phyloP scores from a whole-genome alignment of 2,888 invertebrate species.

The Trachelus iudaicus region DNA sequence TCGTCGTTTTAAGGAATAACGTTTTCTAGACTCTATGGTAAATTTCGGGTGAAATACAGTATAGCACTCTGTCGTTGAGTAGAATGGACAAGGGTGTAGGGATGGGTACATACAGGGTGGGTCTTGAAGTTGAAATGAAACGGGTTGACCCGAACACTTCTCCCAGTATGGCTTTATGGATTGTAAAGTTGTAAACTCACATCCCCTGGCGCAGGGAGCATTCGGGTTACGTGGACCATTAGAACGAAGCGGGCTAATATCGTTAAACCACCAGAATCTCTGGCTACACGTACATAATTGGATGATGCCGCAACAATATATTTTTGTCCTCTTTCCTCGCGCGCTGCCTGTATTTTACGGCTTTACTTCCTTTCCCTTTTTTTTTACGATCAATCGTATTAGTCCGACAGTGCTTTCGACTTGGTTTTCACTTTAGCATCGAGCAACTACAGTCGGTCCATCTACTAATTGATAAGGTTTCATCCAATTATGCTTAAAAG shows the following conservation, averaged over 20 bases:
- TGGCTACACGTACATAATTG: constrained; percentile 26
- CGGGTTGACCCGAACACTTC: constrained; percentile 43
- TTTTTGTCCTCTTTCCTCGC: background rate
- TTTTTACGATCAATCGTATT: background rate
- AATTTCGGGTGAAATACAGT: background rate
- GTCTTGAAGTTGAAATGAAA: background rate
- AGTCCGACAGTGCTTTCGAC: background rate
- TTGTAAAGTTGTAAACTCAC: constrained; percentile 53
- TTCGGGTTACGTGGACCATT: constrained; percentile 36
- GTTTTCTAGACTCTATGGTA: background rate
- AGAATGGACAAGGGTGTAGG: background rate
- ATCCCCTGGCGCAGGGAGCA: constrained; percentile 19
- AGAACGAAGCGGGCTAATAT: constrained; percentile 39
- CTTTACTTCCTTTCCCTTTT: background rate
- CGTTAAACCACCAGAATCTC: constrained; percentile 30
- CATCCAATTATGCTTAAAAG: background rate
- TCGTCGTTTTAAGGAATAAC: background rate
- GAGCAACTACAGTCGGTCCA: background rate
- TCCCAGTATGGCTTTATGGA: constrained; percentile 44
- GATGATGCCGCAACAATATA: background rate
- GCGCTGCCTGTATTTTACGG: background rate
- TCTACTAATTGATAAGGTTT: background rate
- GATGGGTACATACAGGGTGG: background rate
- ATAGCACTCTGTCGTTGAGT: background rate
- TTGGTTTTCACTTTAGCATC: background rate